phyloP scores from a whole-genome alignment of 2,888 invertebrate species.

The Cabera pusaria region DNA sequence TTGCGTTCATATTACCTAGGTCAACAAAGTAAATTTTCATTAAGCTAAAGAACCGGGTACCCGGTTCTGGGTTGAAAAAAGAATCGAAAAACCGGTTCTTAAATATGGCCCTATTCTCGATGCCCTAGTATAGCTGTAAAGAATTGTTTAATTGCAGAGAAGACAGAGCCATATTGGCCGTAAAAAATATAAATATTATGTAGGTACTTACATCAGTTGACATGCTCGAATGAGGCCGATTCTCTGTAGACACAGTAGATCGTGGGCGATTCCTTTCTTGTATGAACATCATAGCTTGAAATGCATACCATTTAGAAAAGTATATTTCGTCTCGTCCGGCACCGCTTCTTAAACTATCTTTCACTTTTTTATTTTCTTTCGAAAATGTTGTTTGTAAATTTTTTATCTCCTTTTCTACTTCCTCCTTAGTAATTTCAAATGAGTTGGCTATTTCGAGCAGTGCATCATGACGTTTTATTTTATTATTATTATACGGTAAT shows the following conservation, averaged over 20 bases:
- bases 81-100: too few relatives aligned
- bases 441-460: slow-evolving; percentile 32
- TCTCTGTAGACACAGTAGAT: slow-evolving; percentile 32
- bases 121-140: too few relatives aligned
- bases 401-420: slow-evolving; percentile 34
- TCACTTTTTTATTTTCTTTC: slow-evolving; percentile 33
- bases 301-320: slow-evolving; percentile 32
- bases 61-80: too few relatives aligned
- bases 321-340: slow-evolving; percentile 29
- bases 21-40: too few relatives aligned
- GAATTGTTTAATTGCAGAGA: too few relatives aligned
- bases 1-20: too few relatives aligned
- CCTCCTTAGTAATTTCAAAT: slow-evolving; percentile 32
- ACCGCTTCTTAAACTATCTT: slow-evolving; percentile 31
- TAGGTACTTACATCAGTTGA: too few relatives aligned
- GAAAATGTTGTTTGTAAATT: slow-evolving; percentile 32
- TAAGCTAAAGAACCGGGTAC: too few relatives aligned
- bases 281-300: slow-evolving; percentile 31
- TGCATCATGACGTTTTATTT: slow-evolving; percentile 35
- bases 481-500: slow-evolving; percentile 33
- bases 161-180: too few relatives aligned
- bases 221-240: slow-evolving; percentile 28
- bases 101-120: too few relatives aligned
- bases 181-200: slow-evolving; percentile 18
- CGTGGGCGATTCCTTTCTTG: slow-evolving; percentile 34